These are phyloP conservation scores for Crypturellus undulatus DNA, from an alignment of 2,113 vertebrate genomes.

Conservation along the genomic window DNA sequence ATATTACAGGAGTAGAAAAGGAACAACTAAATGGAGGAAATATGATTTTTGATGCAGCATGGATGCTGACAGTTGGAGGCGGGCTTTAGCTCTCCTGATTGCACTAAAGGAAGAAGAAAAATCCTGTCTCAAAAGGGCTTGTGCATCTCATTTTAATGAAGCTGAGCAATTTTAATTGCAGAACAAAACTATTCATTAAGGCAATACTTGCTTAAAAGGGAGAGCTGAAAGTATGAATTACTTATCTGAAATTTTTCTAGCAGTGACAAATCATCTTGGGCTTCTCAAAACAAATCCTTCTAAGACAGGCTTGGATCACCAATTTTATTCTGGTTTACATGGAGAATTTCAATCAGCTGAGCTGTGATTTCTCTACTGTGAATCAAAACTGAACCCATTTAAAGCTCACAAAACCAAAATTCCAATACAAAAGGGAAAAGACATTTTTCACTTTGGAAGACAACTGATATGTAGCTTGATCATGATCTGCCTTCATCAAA, in stretches of 20 bases:
- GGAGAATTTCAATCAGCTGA: not conserved
- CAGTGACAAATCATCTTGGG: not conserved
- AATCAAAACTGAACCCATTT: not conserved
- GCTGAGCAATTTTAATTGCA: not conserved
- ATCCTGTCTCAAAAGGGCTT: not conserved
- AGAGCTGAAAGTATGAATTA: not conserved
- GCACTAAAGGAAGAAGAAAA: not conserved
- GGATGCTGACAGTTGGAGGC: not conserved
- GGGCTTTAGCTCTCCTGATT: not conserved
- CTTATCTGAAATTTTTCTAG: not conserved
- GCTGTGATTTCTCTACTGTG: not conserved
- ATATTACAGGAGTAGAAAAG: not conserved
- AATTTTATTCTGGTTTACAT: not conserved
- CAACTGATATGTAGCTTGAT: not conserved
- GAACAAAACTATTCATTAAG: not conserved
- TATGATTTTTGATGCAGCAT: not conserved
- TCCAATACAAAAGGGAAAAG: not conserved
- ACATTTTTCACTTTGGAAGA: not conserved
- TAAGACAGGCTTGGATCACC: not conserved
- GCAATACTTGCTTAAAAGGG: not conserved
- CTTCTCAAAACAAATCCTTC: rapidly evolving
- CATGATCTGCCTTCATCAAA: not conserved
- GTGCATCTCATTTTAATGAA: not conserved
- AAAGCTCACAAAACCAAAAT: not conserved
- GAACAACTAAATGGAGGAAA: not conserved